A percentile compares a stretch with the other conserved stretches of the same genome.
These are phyloP conservation scores for Drosophila navojoa DNA, from an alignment of 1,140 invertebrate genomes.

Conservation along the genomic window DNA sequence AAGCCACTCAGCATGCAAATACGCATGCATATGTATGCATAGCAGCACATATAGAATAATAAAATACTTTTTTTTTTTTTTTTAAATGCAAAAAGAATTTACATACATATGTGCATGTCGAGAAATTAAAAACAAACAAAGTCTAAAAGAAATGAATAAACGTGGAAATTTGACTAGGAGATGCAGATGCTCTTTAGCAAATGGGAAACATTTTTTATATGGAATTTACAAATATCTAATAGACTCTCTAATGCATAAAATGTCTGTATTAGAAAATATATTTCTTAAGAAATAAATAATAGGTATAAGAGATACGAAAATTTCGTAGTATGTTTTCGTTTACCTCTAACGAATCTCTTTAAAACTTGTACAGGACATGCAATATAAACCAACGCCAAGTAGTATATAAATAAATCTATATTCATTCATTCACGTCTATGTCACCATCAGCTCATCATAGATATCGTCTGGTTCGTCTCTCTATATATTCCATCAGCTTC, in stretches of 20 bases:
- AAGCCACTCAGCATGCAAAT: slow-evolving; percentile 19
- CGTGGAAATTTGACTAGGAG: neutral
- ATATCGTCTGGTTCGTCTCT: neutral
- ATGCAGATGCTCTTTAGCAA: neutral
- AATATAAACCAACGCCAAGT: no score
- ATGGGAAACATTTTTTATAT: no score
- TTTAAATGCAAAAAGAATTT: slow-evolving; percentile 9
- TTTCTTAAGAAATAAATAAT: no score
- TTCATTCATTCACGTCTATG: no score
- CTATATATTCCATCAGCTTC: slow-evolving; percentile 10
- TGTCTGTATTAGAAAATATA: neutral
- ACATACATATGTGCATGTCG: slow-evolving; percentile 1
- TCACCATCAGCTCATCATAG: neutral
- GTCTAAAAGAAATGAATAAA: neutral
- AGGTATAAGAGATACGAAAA: no score
- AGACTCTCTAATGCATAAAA: neutral
- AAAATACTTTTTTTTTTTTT: slow-evolving; percentile 3
- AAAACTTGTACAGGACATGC: no score
- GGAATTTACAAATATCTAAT: neutral
- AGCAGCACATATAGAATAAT: slow-evolving; percentile 7
- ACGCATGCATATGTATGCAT: slow-evolving; percentile 1
- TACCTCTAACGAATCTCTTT: no score
- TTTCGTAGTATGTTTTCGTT: no score
- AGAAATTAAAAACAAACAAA: slow-evolving; percentile 13
- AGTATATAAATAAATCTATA: no score